Evolutionary conservation across 2,113 vertebrate species (phyloP), one percentile per base, ranked within the genome.

Genomic region (Nannobrachium achirus): DNA sequence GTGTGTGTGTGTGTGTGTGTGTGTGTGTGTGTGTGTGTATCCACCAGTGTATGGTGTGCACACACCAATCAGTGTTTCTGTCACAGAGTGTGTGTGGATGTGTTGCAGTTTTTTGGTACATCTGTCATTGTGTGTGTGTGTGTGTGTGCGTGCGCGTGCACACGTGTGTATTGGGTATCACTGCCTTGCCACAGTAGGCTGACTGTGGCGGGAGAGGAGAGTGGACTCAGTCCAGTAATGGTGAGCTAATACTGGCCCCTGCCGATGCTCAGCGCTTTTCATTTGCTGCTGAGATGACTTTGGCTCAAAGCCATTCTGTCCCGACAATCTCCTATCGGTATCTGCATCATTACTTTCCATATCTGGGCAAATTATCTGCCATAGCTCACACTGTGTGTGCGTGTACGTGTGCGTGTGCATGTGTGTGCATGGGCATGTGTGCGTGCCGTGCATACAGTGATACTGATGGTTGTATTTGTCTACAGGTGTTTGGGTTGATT

Each of bases 251-350:
- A 65, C 76, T 75, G 52, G 60, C 66, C 60, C 69, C 4, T 56
- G 64, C 56, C 11, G 33, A 33, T 25, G 45, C 66, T 75, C 78
- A 42, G 61, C n/a, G 69, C 78, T 78, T 85, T 82, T 86, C 86
- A 83, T 87, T 88, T 85, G 81, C 83, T 59, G 76, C 76, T 56
- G 78, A 83, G 80, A 83, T 76, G 85, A 81, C 81, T 88, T 83
- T 87, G 86, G 83, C 86, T 79, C 83, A 57, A 71, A 74, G 85
- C 77, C 81, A 75, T 72, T 53, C 15, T 55, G 70, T 69, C 72
- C 78, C 73, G 73, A 76, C 80, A 83, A 73, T 82, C 76, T 80
- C 63, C 63, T 51, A 62, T 83, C 77, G 62, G 14, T 64, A 76
- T 85, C 82, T 75, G 69, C 82, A 67, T 77, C 76, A 80, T 81